Evolutionary conservation across 2,797 vertebrate species (phyloP).

Genomic region (Lutjanus campechanus): DNA sequence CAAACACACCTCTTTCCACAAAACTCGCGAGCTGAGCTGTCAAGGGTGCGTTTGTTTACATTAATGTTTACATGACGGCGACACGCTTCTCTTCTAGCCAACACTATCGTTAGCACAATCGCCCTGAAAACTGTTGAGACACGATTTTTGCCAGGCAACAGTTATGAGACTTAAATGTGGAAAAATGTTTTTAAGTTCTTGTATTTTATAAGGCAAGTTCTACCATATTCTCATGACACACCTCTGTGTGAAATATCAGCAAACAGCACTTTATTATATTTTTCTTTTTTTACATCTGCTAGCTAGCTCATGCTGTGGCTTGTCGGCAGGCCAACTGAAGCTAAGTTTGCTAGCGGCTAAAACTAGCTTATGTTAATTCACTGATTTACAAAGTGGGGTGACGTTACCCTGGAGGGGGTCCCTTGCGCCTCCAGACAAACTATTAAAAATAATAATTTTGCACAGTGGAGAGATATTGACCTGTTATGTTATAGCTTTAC

Average conservation of each 20-base stretch:
- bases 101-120: slow-evolving; percentile 6
- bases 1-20: slow-evolving; percentile 19
- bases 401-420: neutral
- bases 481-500: neutral
- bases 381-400: neutral
- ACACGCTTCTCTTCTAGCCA: slow-evolving; percentile 19
- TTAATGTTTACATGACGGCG: slow-evolving; percentile 60
- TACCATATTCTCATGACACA: neutral
- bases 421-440: neutral
- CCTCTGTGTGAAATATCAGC: neutral
- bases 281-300: neutral
- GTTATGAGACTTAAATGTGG: neutral
- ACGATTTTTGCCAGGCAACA: neutral
- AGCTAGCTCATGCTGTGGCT: slow-evolving; percentile 2
- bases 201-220: neutral
- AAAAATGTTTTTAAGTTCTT: neutral
- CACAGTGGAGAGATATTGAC: accelerated
- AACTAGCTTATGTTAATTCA: slow-evolving; percentile 8
- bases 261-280: neutral
- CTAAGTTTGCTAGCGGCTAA: slow-evolving; percentile 44
- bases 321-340: slow-evolving; percentile 32
- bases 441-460: no score
- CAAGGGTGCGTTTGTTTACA: slow-evolving; percentile 78
- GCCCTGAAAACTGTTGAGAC: neutral
- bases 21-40: slow-evolving; percentile 24